These are phyloP conservation scores for Pterocles orientalis DNA, from an alignment of 2,113 vertebrate genomes.

Conservation along the genomic window DNA sequence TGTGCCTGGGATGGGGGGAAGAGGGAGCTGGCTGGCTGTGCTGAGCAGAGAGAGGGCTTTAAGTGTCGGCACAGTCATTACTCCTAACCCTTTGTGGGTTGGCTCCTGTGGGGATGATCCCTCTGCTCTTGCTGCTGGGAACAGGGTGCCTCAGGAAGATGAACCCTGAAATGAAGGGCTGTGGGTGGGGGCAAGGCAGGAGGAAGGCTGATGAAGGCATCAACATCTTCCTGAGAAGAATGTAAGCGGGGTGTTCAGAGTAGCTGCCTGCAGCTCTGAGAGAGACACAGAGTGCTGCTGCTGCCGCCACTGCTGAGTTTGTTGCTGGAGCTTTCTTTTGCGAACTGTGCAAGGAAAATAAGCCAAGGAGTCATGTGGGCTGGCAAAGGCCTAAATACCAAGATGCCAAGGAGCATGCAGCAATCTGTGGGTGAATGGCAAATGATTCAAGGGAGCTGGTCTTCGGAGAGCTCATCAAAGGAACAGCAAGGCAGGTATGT, in stretches of 20 bases:
- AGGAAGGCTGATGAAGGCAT: neutral
- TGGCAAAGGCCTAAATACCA: neutral
- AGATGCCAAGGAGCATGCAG: neutral
- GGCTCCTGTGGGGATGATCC: neutral
- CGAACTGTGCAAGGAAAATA: neutral
- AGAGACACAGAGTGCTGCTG: neutral
- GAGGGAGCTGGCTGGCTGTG: neutral
- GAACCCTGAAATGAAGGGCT: neutral
- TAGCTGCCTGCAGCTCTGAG: neutral
- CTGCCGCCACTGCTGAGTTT: neutral
- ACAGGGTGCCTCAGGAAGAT: neutral
- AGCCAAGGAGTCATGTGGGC: neutral
- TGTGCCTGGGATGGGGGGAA: neutral
- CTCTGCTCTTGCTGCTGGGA: neutral
- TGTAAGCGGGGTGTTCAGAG: neutral
- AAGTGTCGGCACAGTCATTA: neutral
- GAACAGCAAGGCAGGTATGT: neutral
- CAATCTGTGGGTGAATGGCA: neutral
- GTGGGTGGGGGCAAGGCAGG: no score
- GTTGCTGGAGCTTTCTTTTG: constrained; percentile 48
- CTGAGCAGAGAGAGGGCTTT: neutral
- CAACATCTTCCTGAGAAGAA: no score
- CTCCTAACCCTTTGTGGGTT: neutral
- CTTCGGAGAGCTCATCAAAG: neutral
- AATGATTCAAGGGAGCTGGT: neutral